Base-by-base conservation (phyloP, 2,113 vertebrate species). In the Eulemur macaco region DNA sequence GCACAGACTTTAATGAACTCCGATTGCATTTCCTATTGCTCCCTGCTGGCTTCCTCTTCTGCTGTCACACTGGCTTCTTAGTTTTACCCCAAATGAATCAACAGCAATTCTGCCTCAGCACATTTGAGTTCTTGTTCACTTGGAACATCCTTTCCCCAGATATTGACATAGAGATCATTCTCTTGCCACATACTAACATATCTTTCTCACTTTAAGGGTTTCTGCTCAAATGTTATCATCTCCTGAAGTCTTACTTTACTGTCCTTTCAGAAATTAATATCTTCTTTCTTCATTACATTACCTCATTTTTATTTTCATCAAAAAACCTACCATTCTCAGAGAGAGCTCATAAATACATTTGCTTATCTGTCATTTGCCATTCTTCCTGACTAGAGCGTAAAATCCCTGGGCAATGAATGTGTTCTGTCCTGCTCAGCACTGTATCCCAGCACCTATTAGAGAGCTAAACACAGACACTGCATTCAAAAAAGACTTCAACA, bases 231-330 rank as follows among this genome's bases (percentile, higher is more conserved):
- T n/a, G 3, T 58, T 85, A 77, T n/a, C 52, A 3, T 68, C 8
- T 71, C 68, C 18, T 54, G 3, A 94, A 39, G 21, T 29, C 39
- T 69, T 95, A 39, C 0, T 8, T 63, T 37, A 25, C 34, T 6
- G 76, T 64, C 18, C 29, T 93, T 91, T 78, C 54, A 92, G 56
- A 94, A 91, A 95, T 64, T 29, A 86, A 86, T 13, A 14, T 63
- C 14, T 95, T 34, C 14, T n/a, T 68, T 89, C 37, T 95, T 37
- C 54, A 73, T 31, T 27, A 85, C 3, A 81, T 73, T 15, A 39
- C 0, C 5, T 89, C 64, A 84, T 37, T 94, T 88, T 81, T 47
- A 58, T 82, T 86, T 86, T 73, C 13, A 81, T 69, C 23, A 52
- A 84, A 66, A 34, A 80, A 29, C 12, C 34, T 87, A 45, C 7